These are phyloP conservation scores for Acipenser oxyrinchus DNA, from an alignment of 2,797 vertebrate genomes.

Conservation along the genomic window DNA sequence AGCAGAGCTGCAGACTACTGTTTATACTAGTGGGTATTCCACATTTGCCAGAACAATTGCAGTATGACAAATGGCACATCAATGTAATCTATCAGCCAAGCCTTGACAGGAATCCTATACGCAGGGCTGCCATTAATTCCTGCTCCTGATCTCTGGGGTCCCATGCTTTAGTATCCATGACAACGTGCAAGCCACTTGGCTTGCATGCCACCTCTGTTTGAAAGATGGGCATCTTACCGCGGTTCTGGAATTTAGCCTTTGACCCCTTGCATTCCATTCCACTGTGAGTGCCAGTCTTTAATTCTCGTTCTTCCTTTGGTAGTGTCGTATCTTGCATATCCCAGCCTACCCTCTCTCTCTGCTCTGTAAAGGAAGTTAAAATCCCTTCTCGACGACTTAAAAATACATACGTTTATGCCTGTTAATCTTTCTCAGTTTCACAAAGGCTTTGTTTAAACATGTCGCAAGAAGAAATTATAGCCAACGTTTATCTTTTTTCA, in stretches of 20 bases:
- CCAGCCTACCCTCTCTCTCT: too few relatives aligned
- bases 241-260: constrained; percentile 74
- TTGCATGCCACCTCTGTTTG: constrained; percentile 67
- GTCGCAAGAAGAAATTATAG: too few relatives aligned
- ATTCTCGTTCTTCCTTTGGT: too few relatives aligned
- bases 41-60: constrained; percentile 99
- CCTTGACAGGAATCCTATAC: constrained; percentile 99
- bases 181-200: constrained; percentile 77
- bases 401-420: too few relatives aligned
- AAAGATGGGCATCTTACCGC: constrained; percentile 62
- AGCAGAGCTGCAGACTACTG: constrained; percentile 82
- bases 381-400: too few relatives aligned
- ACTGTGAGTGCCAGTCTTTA: constrained; percentile 21
- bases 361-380: too few relatives aligned
- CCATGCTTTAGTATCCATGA: constrained; percentile 90
- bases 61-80: constrained; percentile 99
- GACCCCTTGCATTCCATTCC: constrained; percentile 44
- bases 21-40: constrained; percentile 98
- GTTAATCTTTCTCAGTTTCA: too few relatives aligned
- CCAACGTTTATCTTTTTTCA: too few relatives aligned
- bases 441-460: too few relatives aligned
- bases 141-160: constrained; percentile 85
- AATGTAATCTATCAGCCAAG: constrained; percentile 93
- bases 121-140: constrained; percentile 90
- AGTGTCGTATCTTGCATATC: too few relatives aligned